A percentile compares a stretch with the other conserved stretches of the same genome.
Evolutionary conservation across 1,140 invertebrate genomes (phyloP).

Genomic region (Diploscapter pachys): DNA sequence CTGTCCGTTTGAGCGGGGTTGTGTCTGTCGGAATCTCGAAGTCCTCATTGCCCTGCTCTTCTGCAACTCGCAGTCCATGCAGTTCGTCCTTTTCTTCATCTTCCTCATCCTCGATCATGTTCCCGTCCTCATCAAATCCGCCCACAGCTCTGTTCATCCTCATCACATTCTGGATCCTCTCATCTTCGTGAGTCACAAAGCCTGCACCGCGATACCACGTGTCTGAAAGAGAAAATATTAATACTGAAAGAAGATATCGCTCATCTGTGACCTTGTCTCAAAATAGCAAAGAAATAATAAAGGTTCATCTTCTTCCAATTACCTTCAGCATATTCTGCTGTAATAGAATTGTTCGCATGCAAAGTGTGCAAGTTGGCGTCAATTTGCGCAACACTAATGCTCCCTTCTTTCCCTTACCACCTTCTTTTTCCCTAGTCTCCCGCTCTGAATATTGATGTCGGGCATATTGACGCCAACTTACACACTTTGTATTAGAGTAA

Average conservation of each 20-base stretch:
- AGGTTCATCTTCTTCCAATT: too few relatives aligned
- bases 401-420: too few relatives aligned
- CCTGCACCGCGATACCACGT: constrained; percentile 19
- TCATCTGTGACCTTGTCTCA: too few relatives aligned
- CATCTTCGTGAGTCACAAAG: constrained; percentile 31
- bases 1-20: too few relatives aligned
- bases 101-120: constrained; percentile 1
- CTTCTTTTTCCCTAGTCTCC: too few relatives aligned
- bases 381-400: background rate
- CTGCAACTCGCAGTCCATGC: background rate
- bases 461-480: too few relatives aligned
- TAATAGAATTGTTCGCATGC: background rate
- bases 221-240: background rate
- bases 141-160: background rate
- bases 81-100: background rate
- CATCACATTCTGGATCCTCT: constrained; percentile 7
- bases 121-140: background rate
- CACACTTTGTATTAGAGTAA: too few relatives aligned
- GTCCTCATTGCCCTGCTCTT: background rate
- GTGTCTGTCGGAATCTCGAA: background rate
- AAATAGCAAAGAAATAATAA: too few relatives aligned
- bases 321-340: background rate
- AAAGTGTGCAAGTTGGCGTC: background rate
- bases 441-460: too few relatives aligned
- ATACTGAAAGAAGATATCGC: background rate